Conservation (phyloP, 2,797 vertebrate genomes). For the Alfaro cultratus region DNA sequence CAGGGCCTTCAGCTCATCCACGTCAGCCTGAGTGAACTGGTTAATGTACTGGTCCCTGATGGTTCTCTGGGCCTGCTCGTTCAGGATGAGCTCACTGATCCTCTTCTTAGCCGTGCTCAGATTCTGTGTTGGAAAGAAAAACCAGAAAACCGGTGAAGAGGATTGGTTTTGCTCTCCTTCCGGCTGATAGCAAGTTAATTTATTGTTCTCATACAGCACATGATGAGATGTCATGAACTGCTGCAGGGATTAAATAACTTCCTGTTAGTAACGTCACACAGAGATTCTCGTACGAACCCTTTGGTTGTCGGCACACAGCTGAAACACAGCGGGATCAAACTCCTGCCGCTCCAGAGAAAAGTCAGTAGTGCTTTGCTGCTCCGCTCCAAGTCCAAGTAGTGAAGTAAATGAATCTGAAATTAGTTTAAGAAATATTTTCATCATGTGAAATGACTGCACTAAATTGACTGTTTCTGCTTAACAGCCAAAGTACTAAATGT, state of each 20-base stretch:
- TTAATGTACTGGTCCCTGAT: constrained; percentile 76
- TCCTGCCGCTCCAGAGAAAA: constrained; percentile 59
- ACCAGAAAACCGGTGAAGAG: background rate
- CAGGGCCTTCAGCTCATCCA: constrained; percentile 69
- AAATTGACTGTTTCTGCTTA: background rate
- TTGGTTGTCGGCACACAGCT: constrained; percentile 83
- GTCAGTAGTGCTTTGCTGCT: background rate
- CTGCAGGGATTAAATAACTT: background rate
- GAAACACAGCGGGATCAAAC: constrained; percentile 77
- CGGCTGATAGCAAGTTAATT: background rate
- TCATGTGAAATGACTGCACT: background rate
- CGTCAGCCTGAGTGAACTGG: constrained; percentile 74
- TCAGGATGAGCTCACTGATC: constrained; percentile 73
- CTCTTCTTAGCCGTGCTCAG: constrained; percentile 64
- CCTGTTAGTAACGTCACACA: background rate
- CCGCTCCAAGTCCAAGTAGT: background rate
- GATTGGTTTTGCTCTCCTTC: background rate
- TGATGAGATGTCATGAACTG: background rate
- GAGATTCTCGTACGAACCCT: constrained; percentile 26
- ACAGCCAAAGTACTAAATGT: background rate
- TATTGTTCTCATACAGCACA: background rate
- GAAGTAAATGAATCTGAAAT: constrained; percentile 31
- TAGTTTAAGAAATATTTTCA: too few relatives aligned
- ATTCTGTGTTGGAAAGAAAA: constrained; percentile 19
- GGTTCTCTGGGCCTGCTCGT: constrained; percentile 71